A percentile compares a stretch with the other conserved stretches of the same genome.
Evolutionary conservation across 1,140 invertebrate species (phyloP).

Genomic region (Macrosteles quadrilineatus): DNA sequence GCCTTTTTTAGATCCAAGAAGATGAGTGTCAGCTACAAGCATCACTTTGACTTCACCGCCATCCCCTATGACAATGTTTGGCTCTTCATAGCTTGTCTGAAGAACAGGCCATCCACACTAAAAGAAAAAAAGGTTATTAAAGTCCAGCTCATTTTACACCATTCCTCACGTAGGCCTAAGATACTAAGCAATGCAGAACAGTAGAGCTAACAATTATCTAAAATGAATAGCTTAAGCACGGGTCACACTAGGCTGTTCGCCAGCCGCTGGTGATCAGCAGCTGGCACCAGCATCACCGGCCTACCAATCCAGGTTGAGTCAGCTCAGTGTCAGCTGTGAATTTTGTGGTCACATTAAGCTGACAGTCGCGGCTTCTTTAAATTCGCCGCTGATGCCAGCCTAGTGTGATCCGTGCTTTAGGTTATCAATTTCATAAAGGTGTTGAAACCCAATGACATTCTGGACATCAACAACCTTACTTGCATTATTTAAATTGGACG

Average conservation of each 20-base stretch:
- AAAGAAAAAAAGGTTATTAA: constrained; percentile 36
- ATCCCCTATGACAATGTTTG: constrained; percentile 45
- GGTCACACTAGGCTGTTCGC: too few species aligned
- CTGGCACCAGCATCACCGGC: too few species aligned
- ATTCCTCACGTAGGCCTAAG: background rate
- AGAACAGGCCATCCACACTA: constrained; percentile 69
- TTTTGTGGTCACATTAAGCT: too few species aligned
- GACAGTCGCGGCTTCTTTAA: too few species aligned
- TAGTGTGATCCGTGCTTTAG: background rate
- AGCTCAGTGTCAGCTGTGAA: too few species aligned
- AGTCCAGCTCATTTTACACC: background rate
- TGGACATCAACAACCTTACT: background rate
- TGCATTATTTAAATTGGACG: background rate
- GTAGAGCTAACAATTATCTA: background rate
- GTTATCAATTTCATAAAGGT: background rate
- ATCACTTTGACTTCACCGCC: constrained; percentile 65
- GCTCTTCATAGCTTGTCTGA: constrained; percentile 52
- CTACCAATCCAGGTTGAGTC: too few species aligned
- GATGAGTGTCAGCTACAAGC: constrained; percentile 91
- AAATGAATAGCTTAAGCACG: background rate
- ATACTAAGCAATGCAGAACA: background rate
- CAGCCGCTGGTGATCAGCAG: too few species aligned
- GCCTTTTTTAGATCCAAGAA: constrained; percentile 81
- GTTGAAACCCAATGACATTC: background rate
- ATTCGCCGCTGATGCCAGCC: background rate